Base-by-base conservation (phyloP, 2,113 vertebrate genomes). In the Polypterus bichir region DNA sequence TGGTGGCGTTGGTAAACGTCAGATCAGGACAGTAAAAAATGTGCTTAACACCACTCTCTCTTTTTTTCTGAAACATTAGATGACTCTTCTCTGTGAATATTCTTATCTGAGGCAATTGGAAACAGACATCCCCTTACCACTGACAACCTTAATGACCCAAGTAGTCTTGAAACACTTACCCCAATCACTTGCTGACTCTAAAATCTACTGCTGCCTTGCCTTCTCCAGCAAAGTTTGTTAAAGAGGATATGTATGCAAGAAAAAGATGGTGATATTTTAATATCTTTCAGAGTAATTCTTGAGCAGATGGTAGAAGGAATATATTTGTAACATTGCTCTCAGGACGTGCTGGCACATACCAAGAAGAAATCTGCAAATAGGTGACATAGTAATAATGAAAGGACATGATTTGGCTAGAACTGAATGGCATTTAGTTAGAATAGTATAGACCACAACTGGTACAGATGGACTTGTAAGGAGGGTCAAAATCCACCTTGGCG, bases 231-330 rank as follows among this genome's bases (percentile, higher is more conserved):
- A 59, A 48, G 7, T 59, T 5, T n/a, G 10, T 59, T 4, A 48
- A 46, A 46, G 59, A 48, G 9, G 5, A 59, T 46, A 59, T 59
- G 46, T 60, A 68, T 46, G 48, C 64, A 46, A 27, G 2, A 27
- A 27, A 27, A 27, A 1, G 27, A 27, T 56, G 8, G 63, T 65
- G 6, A 54, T 62, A 48, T 27, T 27, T 27, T 27, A 27, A 27
- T 65, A 47, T 3, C 46, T 65, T 44, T 55, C 59, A 11, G 65
- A 68, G 3, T 48, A 65, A 9, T 62, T 68, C 49, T 68, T 55
- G 63, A 27, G 2, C 3, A 4, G 51, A 5, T 68, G 67, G 63
- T 65, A 65, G 46, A 64, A 58, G 47, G 67, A 68, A 10, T 68
- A 68, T 7, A 55, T 59, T 4, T 59, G 58, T n/a, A 60, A 67